Conservation (phyloP, 2,797 vertebrate genomes). For the Parauchenoglanis punctatus region DNA sequence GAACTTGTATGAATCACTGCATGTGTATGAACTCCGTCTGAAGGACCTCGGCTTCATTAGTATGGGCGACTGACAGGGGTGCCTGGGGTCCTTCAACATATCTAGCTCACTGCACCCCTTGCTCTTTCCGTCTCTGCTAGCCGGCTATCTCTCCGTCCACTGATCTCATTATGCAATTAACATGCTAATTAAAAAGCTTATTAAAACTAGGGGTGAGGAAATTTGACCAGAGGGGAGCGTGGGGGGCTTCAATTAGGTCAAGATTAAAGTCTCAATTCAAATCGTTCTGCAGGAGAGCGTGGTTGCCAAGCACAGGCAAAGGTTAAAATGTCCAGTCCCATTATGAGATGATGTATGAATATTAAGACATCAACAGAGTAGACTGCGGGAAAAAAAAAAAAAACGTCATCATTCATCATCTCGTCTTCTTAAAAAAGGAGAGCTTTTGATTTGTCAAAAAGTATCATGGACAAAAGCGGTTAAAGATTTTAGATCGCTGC, state of each 20-base stretch:
- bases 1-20: constrained; percentile 28
- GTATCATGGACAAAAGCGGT: not conserved
- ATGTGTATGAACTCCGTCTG: constrained; percentile 8
- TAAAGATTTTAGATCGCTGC: not conserved
- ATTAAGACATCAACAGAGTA: constrained; percentile 41
- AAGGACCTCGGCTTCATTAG: constrained; percentile 50
- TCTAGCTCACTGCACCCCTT: constrained; percentile 58
- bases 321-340: constrained; percentile 21
- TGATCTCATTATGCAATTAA: constrained; percentile 81
- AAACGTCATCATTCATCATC: constrained; percentile 21
- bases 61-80: constrained; percentile 40
- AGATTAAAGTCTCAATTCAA: constrained; percentile 63
- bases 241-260: constrained; percentile 78
- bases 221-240: constrained; percentile 71
- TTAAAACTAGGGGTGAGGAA: constrained; percentile 74
- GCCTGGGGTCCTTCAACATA: constrained; percentile 60
- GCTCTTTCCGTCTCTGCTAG: constrained; percentile 63
- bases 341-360: constrained; percentile 37
- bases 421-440: not conserved
- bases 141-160: constrained; percentile 69
- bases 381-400: not conserved
- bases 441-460: constrained; percentile 8
- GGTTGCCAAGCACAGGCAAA: constrained; percentile 27
- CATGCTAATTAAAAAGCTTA: constrained; percentile 83
- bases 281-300: constrained; percentile 1